phyloP scores from a whole-genome alignment of 2,888 invertebrate species.

The Frankliniella intonsa region DNA sequence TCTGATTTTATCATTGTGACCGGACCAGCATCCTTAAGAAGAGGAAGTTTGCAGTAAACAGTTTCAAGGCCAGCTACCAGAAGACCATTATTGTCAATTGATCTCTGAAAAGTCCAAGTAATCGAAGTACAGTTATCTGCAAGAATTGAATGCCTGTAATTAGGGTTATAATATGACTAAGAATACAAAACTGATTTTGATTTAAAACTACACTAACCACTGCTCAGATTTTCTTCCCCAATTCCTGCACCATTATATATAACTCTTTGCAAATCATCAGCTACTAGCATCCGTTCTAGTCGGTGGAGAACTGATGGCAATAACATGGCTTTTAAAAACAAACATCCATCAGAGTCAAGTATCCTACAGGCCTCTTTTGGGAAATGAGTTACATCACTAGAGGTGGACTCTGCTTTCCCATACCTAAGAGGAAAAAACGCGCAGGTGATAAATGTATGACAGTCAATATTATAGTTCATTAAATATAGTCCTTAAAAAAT shows the following conservation, averaged over 20 bases:
- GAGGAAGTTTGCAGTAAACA: no score
- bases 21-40: slow-evolving; percentile 63
- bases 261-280: slow-evolving; percentile 63
- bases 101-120: no score
- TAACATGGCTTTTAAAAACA: slow-evolving; percentile 68
- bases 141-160: background rate
- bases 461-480: slow-evolving; percentile 8
- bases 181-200: background rate
- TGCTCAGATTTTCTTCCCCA: slow-evolving; percentile 43
- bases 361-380: background rate
- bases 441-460: background rate
- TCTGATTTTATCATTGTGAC: background rate
- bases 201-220: slow-evolving; percentile 37
- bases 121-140: background rate
- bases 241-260: slow-evolving; percentile 51
- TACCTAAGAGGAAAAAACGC: background rate
- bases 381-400: background rate
- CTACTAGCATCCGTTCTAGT: slow-evolving; percentile 61
- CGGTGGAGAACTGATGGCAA: slow-evolving; percentile 83
- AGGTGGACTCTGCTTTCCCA: background rate
- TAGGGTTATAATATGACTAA: background rate
- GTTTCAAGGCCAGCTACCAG: no score
- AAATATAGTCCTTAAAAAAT: slow-evolving; percentile 24
- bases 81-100: no score
- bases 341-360: background rate